Conservation (phyloP, 2,113 vertebrate species). For the Lucifuga dentata region DNA sequence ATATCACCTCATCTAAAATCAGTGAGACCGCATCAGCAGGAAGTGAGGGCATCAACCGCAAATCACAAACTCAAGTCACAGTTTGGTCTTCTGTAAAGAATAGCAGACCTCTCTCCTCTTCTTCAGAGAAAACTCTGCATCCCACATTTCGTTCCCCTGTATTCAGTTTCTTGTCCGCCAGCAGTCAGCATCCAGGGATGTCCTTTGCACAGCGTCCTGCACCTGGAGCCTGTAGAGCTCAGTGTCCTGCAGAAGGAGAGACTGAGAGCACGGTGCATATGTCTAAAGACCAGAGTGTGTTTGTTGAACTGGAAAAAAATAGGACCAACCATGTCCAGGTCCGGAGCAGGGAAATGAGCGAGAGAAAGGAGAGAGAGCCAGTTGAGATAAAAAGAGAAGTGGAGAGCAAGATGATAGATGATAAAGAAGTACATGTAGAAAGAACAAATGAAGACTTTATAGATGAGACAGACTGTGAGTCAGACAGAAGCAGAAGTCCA, state of each 20-base stretch:
- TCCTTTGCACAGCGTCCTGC: conserved; percentile 42
- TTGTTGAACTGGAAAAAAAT: conserved; percentile 71
- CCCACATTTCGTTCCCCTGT: conserved; percentile 34
- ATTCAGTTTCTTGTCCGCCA: conserved; percentile 44
- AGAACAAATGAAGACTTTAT: conserved; percentile 73
- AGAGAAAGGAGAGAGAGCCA: conserved; percentile 59
- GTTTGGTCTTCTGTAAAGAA: conserved; percentile 61
- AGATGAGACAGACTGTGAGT: conserved; percentile 84
- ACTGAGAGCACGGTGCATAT: conserved; percentile 70
- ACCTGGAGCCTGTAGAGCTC: conserved; percentile 30
- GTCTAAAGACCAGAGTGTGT: conserved; percentile 75
- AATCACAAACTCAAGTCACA: conserved; percentile 46
- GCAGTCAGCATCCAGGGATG: conserved; percentile 54
- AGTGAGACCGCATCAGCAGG: conserved; percentile 18
- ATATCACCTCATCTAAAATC: conserved; percentile 62
- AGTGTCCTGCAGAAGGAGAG: conserved; percentile 46
- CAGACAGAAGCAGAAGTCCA: conserved; percentile 78
- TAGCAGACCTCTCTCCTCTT: conserved; percentile 40
- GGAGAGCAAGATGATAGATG: conserved; percentile 48
- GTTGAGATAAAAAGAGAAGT: conserved; percentile 56
- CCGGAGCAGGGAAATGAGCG: conserved; percentile 68
- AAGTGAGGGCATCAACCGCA: conserved; percentile 26
- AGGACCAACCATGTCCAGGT: conserved; percentile 79
- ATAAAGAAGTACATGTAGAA: conserved; percentile 51
- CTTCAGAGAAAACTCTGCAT: conserved; percentile 42